These are phyloP conservation scores for Psix sp. DNA, from an alignment of 1,140 invertebrate genomes.

Conservation along the genomic window DNA sequence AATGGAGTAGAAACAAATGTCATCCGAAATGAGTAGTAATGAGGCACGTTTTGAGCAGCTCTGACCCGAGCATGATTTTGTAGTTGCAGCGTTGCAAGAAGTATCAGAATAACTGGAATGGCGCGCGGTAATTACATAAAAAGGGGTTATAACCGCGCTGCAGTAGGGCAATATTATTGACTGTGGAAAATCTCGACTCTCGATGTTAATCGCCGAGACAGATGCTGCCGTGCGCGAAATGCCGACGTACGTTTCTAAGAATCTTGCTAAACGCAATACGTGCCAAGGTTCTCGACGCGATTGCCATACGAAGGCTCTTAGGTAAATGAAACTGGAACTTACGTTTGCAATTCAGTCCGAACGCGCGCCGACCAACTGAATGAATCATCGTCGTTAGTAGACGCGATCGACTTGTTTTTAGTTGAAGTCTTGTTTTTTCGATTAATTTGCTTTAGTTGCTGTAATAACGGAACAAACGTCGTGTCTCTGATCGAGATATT, in stretches of 20 bases:
- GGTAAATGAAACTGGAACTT: constrained; percentile 40
- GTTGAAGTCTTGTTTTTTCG: not conserved
- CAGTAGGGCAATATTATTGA: constrained; percentile 42
- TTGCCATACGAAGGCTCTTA: constrained; percentile 38
- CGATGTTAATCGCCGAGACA: constrained; percentile 48
- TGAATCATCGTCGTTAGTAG: constrained; percentile 22
- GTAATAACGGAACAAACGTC: not conserved
- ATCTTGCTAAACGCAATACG: constrained; percentile 41
- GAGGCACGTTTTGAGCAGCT: constrained; percentile 26
- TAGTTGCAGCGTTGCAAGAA: not conserved
- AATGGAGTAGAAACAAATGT: no score
- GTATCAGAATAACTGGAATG: constrained; percentile 26
- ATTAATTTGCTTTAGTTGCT: not conserved
- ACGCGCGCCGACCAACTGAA: constrained; percentile 30
- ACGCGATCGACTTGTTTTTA: not conserved
- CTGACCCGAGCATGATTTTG: constrained; percentile 17
- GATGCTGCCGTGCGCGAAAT: constrained; percentile 44
- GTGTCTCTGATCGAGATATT: constrained; percentile 1
- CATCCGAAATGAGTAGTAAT: constrained; percentile 30
- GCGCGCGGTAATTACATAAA: constrained; percentile 40
- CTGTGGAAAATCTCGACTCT: constrained; percentile 39
- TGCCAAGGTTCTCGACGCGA: constrained; percentile 28
- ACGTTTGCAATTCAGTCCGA: constrained; percentile 5
- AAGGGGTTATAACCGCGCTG: constrained; percentile 23
- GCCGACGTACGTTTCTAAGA: constrained; percentile 35